Percentiles rank a stretch among this genome's conserved stretches.
These are phyloP conservation scores for Thunnus albacares DNA, from an alignment of 2,797 vertebrate genomes.

Conservation along the genomic window DNA sequence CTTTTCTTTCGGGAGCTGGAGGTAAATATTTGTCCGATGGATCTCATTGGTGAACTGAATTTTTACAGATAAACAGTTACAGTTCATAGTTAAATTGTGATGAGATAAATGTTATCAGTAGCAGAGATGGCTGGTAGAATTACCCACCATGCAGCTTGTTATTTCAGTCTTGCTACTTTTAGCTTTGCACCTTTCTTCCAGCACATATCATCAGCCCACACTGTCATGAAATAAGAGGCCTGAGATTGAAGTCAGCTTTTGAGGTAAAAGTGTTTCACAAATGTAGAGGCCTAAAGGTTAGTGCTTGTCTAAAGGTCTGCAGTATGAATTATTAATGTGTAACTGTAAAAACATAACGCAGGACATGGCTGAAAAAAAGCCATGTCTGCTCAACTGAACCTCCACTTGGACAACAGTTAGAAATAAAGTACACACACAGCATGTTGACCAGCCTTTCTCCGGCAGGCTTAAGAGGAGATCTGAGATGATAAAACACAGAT, in stretches of 20 bases:
- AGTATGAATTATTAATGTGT: conserved; percentile 28
- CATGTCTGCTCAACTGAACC: conserved; percentile 5
- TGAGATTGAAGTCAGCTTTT: conserved; percentile 1
- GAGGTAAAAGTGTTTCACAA: conserved; percentile 2
- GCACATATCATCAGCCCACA: background rate
- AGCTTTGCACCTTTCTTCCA: background rate
- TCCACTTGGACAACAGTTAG: conserved; percentile 32
- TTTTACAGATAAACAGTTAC: too few relatives aligned
- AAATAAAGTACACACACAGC: conserved; percentile 27
- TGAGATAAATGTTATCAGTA: too few relatives aligned
- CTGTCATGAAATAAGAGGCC: background rate
- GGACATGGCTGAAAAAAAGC: conserved; percentile 17
- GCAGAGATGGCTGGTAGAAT: too few relatives aligned
- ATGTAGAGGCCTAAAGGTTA: conserved; percentile 6
- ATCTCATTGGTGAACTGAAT: too few relatives aligned
- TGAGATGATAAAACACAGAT: conserved; percentile 81
- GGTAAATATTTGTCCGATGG: too few relatives aligned
- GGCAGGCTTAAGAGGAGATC: conserved; percentile 55
- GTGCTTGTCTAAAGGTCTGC: background rate
- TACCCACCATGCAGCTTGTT: background rate
- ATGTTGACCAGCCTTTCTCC: conserved; percentile 33
- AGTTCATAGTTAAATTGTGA: too few relatives aligned
- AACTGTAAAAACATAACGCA: conserved; percentile 18
- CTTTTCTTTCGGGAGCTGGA: too few relatives aligned
- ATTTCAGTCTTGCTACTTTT: background rate